phyloP scores from a whole-genome alignment of 2,797 vertebrate species.

The Lepidocolaptes lacrymiger region DNA sequence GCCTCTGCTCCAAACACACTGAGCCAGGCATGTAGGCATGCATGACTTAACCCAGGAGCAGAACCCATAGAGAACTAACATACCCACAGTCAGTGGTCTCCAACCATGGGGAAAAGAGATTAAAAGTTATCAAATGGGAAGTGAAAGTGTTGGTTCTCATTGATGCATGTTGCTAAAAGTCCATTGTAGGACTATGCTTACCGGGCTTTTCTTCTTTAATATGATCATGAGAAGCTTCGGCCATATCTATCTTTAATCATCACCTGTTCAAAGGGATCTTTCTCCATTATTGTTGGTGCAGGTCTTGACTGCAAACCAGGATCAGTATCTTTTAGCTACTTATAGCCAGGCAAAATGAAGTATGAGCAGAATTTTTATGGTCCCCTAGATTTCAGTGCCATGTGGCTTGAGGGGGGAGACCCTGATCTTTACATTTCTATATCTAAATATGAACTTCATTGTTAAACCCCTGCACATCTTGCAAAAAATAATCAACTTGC shows the following conservation, averaged over 20 bases:
- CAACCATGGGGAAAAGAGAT: not conserved
- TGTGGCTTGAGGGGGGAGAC: not conserved
- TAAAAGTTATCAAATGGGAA: not conserved
- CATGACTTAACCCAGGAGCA: not conserved
- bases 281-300: not conserved
- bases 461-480: not conserved
- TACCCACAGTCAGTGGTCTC: not conserved
- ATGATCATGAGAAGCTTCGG: not conserved
- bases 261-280: not conserved
- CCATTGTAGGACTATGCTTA: not conserved
- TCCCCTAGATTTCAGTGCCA: not conserved
- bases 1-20: not conserved
- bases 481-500: not conserved
- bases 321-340: not conserved
- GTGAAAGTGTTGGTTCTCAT: not conserved
- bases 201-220: not conserved
- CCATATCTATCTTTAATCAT: not conserved
- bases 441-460: not conserved
- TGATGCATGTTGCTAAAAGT: not conserved
- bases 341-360: not conserved
- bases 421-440: not conserved
- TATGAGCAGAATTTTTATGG: not conserved
- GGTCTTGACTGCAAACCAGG: not conserved
- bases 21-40: not conserved
- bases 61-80: not conserved